Conservation (phyloP, 2,888 invertebrate species). For the Caprella mutica region DNA sequence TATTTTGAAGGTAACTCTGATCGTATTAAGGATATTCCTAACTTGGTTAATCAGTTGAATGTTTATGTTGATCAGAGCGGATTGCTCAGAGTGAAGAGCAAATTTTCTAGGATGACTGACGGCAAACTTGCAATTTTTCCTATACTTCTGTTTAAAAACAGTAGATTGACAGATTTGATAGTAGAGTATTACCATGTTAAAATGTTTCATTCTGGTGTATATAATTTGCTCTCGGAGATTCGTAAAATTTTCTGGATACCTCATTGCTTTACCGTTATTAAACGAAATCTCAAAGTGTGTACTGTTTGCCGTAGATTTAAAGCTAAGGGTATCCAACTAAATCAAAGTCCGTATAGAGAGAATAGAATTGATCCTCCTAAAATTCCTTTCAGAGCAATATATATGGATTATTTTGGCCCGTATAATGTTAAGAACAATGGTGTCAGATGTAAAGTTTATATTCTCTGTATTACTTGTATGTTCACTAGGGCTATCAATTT, state of each 20-base stretch:
- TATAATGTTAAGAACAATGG: neutral
- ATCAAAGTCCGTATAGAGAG: neutral
- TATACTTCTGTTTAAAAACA: no score
- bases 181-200: no score
- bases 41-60: no score
- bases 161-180: no score
- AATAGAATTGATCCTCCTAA: neutral
- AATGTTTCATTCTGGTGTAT: neutral
- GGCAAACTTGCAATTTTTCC: no score
- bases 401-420: neutral
- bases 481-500: constrained; percentile 1
- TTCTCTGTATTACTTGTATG: constrained; percentile 4
- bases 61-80: no score
- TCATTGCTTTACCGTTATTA: neutral
- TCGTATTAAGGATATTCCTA: no score
- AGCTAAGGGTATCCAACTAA: neutral
- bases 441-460: neutral
- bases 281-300: neutral
- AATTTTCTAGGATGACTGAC: no score
- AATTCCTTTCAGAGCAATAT: neutral
- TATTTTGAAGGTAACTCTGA: no score
- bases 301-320: neutral
- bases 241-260: constrained; percentile 5
- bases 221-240: neutral
- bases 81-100: no score